Conservation (phyloP, 2,888 invertebrate species). For the Acleris literana region DNA sequence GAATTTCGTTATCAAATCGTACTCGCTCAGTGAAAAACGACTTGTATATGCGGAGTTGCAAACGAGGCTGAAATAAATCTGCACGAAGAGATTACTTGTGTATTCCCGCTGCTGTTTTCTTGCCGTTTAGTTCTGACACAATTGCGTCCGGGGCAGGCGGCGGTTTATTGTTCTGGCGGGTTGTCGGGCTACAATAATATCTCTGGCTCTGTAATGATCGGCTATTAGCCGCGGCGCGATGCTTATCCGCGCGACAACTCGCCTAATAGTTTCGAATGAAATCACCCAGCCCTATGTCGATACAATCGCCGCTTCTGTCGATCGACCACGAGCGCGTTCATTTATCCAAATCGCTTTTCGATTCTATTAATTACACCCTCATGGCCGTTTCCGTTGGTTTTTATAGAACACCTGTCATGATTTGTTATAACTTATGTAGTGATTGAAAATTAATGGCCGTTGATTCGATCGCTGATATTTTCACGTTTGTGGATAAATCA, state of each 20-base stretch:
- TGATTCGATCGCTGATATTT: conserved; percentile 33
- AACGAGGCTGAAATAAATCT: conserved; percentile 23
- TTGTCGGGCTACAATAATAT: conserved; percentile 26
- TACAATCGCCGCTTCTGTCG: conserved; percentile 28
- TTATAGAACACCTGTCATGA: conserved; percentile 31
- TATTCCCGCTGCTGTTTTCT: conserved; percentile 4
- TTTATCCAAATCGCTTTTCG: conserved; percentile 23
- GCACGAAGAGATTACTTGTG: conserved; percentile 2
- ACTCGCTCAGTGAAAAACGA: conserved; percentile 15
- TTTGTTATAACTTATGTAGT: conserved; percentile 30
- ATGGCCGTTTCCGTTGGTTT: conserved; percentile 18
- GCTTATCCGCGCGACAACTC: conserved; percentile 31
- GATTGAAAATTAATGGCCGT: conserved; percentile 34
- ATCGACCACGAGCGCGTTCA: conserved; percentile 12
- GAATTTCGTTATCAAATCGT: conserved; percentile 31
- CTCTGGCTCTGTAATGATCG: conserved; percentile 23
- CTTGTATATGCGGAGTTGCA: conserved; percentile 7
- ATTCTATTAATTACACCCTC: conserved; percentile 28
- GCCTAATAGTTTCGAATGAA: conserved; percentile 29
- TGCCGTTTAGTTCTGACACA: conserved; percentile 13
- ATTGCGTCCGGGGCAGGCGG: conserved; percentile 1
- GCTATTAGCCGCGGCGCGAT: conserved; percentile 29
- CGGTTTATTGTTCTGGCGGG: conserved; percentile 23
- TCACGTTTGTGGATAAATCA: conserved; percentile 35
- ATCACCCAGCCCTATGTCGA: conserved; percentile 13